Conservation (phyloP, 2,888 invertebrate species). For the Sarcophaga caerulescens region DNA sequence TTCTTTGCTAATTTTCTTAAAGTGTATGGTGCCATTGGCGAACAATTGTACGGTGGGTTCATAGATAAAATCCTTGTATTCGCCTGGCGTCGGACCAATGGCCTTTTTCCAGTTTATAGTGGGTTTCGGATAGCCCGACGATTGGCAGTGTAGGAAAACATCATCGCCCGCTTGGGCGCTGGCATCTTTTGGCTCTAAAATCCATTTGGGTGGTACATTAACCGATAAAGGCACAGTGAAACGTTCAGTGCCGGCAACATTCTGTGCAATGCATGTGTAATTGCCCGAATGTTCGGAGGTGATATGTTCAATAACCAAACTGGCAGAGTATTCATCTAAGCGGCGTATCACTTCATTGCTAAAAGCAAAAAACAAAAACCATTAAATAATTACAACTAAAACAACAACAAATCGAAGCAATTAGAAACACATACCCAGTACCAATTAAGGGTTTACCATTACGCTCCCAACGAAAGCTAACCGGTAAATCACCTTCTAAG, state of each 20-base stretch:
- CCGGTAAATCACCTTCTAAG: constrained; percentile 95
- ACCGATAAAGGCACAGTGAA: constrained; percentile 91
- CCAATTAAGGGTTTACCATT: constrained; percentile 89
- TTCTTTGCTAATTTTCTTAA: constrained; percentile 91
- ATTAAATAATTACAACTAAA: background rate
- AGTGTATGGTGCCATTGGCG: constrained; percentile 91
- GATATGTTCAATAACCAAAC: constrained; percentile 92
- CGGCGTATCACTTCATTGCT: constrained; percentile 83
- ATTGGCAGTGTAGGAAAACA: constrained; percentile 92
- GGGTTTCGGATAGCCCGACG: constrained; percentile 95
- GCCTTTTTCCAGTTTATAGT: constrained; percentile 94
- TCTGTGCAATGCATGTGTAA: constrained; percentile 94
- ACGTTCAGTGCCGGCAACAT: constrained; percentile 90
- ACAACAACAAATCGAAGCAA: background rate
- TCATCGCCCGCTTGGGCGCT: constrained; percentile 92
- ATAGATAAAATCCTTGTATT: constrained; percentile 91
- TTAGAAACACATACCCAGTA: constrained; percentile 81
- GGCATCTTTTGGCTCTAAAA: constrained; percentile 91
- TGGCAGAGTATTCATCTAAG: constrained; percentile 92
- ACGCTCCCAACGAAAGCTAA: constrained; percentile 95
- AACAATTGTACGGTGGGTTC: constrained; percentile 89
- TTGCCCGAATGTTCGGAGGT: constrained; percentile 93
- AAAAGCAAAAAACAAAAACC: background rate
- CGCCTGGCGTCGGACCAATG: constrained; percentile 89
- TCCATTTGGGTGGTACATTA: constrained; percentile 94